Evolutionary conservation across 2,797 vertebrate genomes (phyloP).

Genomic region (Gallinago nigripennis): DNA sequence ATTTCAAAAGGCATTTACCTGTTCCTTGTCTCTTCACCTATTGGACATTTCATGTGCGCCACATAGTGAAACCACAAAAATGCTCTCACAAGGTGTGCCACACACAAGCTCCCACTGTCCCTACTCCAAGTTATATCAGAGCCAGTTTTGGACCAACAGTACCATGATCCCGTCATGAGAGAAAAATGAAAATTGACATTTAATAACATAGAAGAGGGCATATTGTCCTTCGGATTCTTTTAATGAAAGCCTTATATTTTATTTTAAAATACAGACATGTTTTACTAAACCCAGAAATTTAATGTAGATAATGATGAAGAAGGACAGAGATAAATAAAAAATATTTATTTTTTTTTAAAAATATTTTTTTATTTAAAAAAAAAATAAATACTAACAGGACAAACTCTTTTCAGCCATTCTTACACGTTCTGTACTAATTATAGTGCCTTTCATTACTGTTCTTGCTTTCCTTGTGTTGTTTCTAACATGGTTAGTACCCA

Average conservation of each 20-base stretch:
- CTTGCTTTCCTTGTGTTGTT: not conserved
- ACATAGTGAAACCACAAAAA: not conserved
- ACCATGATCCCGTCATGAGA: rapidly evolving
- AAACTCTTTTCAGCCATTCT: not conserved
- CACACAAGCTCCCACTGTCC: rapidly evolving
- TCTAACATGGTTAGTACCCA: not conserved
- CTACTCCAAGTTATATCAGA: not conserved
- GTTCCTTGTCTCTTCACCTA: not conserved
- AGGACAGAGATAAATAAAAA: not conserved
- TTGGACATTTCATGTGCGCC: not conserved
- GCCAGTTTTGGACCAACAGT: not conserved
- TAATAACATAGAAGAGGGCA: not conserved
- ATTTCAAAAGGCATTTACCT: not conserved
- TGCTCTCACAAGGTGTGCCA: not conserved
- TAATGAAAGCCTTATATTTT: not conserved
- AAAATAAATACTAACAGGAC: not conserved
- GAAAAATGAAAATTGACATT: not conserved
- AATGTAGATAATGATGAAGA: not conserved
- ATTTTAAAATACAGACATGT: not conserved
- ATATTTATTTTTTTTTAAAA: too few relatives aligned
- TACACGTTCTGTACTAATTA: not conserved
- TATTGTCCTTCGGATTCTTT: not conserved
- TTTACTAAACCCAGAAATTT: not conserved
- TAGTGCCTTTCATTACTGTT: not conserved
- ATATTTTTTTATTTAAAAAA: too few relatives aligned